A percentile compares a stretch with the other conserved stretches of the same genome.
These are phyloP conservation scores for Rhopalosiphum maidis DNA, from an alignment of 1,140 invertebrate genomes.

Conservation along the genomic window DNA sequence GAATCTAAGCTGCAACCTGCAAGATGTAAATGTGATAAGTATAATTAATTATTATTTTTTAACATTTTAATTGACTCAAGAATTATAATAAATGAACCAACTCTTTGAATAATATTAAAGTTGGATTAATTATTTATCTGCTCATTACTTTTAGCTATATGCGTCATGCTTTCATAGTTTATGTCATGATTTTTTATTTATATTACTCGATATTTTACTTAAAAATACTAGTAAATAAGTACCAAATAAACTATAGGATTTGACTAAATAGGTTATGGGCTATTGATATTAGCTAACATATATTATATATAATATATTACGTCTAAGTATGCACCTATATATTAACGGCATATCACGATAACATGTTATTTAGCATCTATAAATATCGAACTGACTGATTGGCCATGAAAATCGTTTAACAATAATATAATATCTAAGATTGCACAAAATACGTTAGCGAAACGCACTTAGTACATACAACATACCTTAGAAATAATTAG, in stretches of 20 bases:
- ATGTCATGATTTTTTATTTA: background rate
- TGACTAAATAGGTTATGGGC: background rate
- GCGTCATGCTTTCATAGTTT: background rate
- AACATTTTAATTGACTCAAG: background rate
- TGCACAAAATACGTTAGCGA: background rate
- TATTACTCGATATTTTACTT: background rate
- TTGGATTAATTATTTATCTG: background rate
- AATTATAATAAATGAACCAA: background rate
- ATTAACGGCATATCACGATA: background rate
- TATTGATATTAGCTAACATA: background rate
- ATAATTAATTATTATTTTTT: background rate
- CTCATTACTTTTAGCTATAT: background rate
- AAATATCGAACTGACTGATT: background rate
- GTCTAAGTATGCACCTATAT: background rate
- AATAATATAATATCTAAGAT: constrained; percentile 8
- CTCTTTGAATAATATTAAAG: background rate
- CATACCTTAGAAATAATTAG: background rate
- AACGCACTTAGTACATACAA: background rate
- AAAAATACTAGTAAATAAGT: background rate
- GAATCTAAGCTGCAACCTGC: background rate
- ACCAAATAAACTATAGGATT: background rate
- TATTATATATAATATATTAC: background rate
- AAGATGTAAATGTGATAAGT: background rate
- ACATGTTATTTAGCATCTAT: constrained; percentile 9
- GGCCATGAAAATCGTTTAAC: background rate